A percentile compares a stretch with the other conserved stretches of the same genome.
Evolutionary conservation across 2,113 vertebrate species (phyloP).

Genomic region (Azemiops feae): DNA sequence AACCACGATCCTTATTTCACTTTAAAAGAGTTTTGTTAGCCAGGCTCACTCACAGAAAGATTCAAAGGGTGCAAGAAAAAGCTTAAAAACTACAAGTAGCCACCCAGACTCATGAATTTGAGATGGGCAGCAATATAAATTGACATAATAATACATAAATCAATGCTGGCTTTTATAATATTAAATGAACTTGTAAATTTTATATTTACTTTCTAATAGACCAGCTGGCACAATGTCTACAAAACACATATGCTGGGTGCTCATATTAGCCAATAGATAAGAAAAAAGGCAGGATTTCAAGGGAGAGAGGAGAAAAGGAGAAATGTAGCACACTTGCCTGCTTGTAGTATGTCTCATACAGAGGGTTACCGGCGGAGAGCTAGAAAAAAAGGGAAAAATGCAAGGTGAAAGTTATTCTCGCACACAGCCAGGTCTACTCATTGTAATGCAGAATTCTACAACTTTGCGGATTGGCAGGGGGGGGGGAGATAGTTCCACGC

Average conservation of each 20-base stretch:
- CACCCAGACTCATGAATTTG: neutral
- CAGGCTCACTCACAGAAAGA: neutral
- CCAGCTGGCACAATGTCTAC: neutral
- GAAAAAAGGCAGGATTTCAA: neutral
- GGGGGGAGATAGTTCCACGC: neutral
- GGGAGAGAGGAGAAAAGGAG: neutral
- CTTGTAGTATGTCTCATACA: slow-evolving; percentile 93
- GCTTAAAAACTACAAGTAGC: neutral
- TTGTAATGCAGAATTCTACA: too few species aligned
- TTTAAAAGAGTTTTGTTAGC: neutral
- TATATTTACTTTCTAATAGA: neutral
- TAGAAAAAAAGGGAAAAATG: slow-evolving; percentile 42
- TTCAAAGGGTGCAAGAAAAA: neutral
- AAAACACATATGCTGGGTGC: neutral
- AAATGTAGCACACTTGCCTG: slow-evolving; percentile 75
- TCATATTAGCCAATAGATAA: neutral
- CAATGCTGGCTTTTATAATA: neutral
- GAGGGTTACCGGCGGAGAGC: slow-evolving; percentile 86
- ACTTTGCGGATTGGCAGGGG: neutral
- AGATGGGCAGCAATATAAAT: neutral
- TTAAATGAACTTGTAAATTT: neutral
- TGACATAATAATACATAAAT: neutral
- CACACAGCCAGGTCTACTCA: neutral
- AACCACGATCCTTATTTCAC: neutral
- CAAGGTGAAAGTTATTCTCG: neutral